A percentile compares a stretch with the other conserved stretches of the same genome.
phyloP scores from a whole-genome alignment of 2,113 vertebrate species.

The Podarcis cretensis region DNA sequence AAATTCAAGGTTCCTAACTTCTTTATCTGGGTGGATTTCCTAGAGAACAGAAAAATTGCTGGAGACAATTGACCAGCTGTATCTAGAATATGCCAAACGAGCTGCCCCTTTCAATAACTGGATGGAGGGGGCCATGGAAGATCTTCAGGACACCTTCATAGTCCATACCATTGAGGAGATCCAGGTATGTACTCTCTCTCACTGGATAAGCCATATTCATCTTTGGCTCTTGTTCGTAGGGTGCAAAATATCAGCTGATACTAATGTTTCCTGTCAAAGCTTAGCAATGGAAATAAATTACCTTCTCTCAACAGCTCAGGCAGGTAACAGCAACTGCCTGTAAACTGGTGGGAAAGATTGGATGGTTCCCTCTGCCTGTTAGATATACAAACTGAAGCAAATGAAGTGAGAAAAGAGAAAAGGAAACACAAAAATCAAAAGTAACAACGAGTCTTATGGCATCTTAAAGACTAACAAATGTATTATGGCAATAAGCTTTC shows the following conservation, averaged over 20 bases:
- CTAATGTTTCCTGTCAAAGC: not conserved
- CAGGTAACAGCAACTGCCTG: not conserved
- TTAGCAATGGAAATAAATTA: not conserved
- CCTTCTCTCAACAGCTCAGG: not conserved
- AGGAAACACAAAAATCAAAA: too few species aligned
- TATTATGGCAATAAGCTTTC: too few species aligned
- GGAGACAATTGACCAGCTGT: constrained; percentile 97
- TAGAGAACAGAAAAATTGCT: constrained; percentile 96
- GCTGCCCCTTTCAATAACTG: constrained; percentile 99
- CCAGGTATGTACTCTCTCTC: constrained; percentile 79
- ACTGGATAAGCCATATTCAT: not conserved
- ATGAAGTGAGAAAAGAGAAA: too few species aligned
- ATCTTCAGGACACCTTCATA: constrained; percentile 97
- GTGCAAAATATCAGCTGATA: constrained; percentile 1
- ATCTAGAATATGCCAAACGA: constrained; percentile 97
- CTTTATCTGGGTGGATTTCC: not conserved
- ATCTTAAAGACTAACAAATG: too few species aligned
- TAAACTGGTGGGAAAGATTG: not conserved
- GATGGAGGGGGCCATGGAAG: constrained; percentile 99
- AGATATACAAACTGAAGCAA: too few species aligned
- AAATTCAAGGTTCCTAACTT: not conserved
- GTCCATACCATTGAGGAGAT: constrained; percentile 99
- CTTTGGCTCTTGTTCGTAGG: not conserved
- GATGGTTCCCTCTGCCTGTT: too few species aligned
- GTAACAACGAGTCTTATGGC: too few species aligned